These are phyloP conservation scores for Notolepis coatsorum DNA, from an alignment of 2,797 vertebrate genomes.

Conservation along the genomic window DNA sequence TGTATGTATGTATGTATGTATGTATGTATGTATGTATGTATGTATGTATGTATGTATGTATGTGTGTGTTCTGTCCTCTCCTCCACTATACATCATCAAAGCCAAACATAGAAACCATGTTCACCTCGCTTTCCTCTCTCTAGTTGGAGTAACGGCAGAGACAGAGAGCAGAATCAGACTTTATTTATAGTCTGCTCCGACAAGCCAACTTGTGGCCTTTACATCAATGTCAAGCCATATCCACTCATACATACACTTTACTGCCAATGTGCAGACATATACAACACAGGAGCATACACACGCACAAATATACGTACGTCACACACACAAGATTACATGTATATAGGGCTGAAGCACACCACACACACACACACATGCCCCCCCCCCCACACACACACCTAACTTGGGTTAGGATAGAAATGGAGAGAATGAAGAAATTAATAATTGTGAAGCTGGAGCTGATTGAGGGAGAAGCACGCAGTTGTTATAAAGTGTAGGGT, in stretches of 20 bases:
- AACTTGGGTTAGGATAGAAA: neutral
- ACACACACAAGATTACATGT: conserved; percentile 19
- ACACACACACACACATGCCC: conserved; percentile 1
- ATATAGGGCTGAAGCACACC: neutral
- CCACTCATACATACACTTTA: conserved; percentile 15
- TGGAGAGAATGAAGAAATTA: conserved; percentile 24
- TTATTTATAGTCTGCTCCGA: conserved; percentile 43
- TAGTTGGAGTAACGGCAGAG: conserved; percentile 60
- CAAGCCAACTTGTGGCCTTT: conserved; percentile 70
- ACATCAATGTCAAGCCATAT: conserved; percentile 66
- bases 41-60: conserved; percentile 29
- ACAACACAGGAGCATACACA: conserved; percentile 1
- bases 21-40: neutral
- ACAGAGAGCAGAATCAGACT: conserved; percentile 40
- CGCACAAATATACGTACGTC: too few relatives aligned
- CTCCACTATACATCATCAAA: conserved; percentile 60
- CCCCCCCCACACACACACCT: too few relatives aligned
- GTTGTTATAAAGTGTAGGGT: conserved; percentile 39
- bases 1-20: neutral
- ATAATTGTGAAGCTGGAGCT: neutral
- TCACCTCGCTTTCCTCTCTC: conserved; percentile 64
- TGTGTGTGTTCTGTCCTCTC: conserved; percentile 40
- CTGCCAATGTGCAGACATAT: neutral
- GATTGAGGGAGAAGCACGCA: conserved; percentile 23
- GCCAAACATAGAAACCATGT: conserved; percentile 55